These are phyloP conservation scores for Meloidogyne chitwoodi DNA, from an alignment of 1,140 invertebrate genomes.

Conservation along the genomic window DNA sequence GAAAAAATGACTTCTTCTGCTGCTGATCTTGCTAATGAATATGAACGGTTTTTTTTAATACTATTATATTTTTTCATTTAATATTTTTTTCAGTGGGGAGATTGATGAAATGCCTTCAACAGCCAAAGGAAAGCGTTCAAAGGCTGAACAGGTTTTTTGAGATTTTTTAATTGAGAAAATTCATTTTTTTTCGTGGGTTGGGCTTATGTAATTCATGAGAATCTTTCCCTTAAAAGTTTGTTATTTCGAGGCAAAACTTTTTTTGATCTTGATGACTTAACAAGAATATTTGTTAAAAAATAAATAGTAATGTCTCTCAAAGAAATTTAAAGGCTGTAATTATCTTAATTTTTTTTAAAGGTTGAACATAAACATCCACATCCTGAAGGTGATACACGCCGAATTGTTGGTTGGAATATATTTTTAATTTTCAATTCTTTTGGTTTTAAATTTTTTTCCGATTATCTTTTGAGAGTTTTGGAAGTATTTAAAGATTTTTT, in stretches of 20 bases:
- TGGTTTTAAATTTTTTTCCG: no score
- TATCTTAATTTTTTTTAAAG: neutral
- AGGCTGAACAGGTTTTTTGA: conserved; percentile 39
- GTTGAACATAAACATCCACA: conserved; percentile 43
- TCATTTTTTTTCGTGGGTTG: no score
- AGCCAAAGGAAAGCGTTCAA: conserved; percentile 39
- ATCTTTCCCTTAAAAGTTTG: no score
- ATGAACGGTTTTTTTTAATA: conserved; percentile 2
- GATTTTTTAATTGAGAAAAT: neutral
- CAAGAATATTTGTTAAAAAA: no score
- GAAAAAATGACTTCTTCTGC: neutral
- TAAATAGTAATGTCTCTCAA: no score
- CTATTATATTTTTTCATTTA: neutral
- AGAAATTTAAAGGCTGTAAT: no score
- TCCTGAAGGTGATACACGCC: conserved; percentile 47
- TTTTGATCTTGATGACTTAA: no score
- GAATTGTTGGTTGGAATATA: conserved; percentile 28
- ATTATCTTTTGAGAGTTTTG: no score
- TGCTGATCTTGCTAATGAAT: conserved; percentile 6
- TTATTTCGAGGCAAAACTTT: no score
- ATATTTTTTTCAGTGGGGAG: conserved; percentile 28
- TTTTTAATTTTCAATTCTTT: neutral
- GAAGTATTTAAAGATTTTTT: no score
- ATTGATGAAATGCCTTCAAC: conserved; percentile 20
- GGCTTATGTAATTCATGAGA: neutral